These are phyloP conservation scores for Lipophrys pholis DNA, from an alignment of 2,113 vertebrate genomes.

Conservation along the genomic window DNA sequence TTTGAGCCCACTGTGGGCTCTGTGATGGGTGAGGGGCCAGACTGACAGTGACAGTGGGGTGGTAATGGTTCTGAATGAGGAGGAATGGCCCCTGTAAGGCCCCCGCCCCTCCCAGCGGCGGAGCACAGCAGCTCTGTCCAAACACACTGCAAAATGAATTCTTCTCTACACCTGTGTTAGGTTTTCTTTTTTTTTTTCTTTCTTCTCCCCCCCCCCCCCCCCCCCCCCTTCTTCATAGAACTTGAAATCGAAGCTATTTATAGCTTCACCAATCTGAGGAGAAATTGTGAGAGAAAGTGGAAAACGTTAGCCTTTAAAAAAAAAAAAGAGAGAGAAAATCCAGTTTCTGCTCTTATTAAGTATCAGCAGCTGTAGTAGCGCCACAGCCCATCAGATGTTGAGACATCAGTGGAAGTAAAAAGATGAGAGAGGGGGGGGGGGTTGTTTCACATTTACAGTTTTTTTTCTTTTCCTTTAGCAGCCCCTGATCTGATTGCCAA, in stretches of 20 bases:
- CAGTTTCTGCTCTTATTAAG: conserved; percentile 53
- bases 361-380: conserved; percentile 38
- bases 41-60: conserved; percentile 75
- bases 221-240: not conserved
- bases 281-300: conserved; percentile 46
- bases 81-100: conserved; percentile 71
- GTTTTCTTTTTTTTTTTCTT: no score
- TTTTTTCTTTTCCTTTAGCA: not conserved
- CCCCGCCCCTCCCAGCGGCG: conserved; percentile 38
- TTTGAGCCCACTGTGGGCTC: conserved; percentile 62
- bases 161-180: conserved; percentile 61
- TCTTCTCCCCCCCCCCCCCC: no score
- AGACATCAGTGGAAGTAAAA: conserved; percentile 29
- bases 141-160: conserved; percentile 67
- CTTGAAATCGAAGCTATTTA: conserved; percentile 59
- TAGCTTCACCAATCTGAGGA: conserved; percentile 47
- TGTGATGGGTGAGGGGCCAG: conserved; percentile 76
- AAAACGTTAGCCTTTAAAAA: conserved; percentile 42
- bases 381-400: conserved; percentile 44
- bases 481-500: conserved; percentile 3
- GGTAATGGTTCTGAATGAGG: conserved; percentile 78
- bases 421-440: conserved; percentile 24
- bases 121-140: conserved; percentile 59
- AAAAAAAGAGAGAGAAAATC: not conserved
- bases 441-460: conserved; percentile 33